These are phyloP conservation scores for Zaprionus inermis DNA, from an alignment of 1,140 invertebrate genomes.

Conservation along the genomic window DNA sequence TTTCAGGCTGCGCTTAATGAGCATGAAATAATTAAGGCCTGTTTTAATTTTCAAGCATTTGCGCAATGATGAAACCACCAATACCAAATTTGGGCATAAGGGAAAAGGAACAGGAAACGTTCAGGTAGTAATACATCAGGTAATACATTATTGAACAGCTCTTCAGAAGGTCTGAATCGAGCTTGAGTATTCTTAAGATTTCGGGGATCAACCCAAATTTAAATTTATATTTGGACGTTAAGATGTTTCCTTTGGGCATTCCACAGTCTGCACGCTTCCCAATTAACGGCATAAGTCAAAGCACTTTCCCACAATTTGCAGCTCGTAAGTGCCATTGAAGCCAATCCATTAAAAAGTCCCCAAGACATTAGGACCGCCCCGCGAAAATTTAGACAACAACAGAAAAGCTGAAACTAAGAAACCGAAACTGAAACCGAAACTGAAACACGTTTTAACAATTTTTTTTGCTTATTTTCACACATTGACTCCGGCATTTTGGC, in stretches of 20 bases:
- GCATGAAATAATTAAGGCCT: constrained; percentile 79
- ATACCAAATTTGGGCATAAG: constrained; percentile 24
- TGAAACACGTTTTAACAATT: constrained; percentile 74
- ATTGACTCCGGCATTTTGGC: constrained; percentile 39
- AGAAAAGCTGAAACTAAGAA: constrained; percentile 10
- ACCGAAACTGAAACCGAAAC: constrained; percentile 36
- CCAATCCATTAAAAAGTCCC: constrained; percentile 71
- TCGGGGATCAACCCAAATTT: background rate
- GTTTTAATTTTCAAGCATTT: constrained; percentile 68
- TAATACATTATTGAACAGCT: background rate
- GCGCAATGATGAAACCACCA: constrained; percentile 50
- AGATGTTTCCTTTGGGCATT: constrained; percentile 19
- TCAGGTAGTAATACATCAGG: background rate
- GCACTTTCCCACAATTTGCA: constrained; percentile 51
- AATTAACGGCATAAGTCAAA: constrained; percentile 53
- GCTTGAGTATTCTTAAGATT: constrained; percentile 14
- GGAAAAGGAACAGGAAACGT: constrained; percentile 19
- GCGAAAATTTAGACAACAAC: background rate
- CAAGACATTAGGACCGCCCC: constrained; percentile 23
- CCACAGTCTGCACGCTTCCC: constrained; percentile 16
- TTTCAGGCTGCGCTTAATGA: constrained; percentile 63
- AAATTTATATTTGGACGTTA: constrained; percentile 3
- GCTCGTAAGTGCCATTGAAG: constrained; percentile 43
- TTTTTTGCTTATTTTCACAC: constrained; percentile 73
- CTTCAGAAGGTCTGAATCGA: background rate